These are phyloP conservation scores for Leptoclinus maculatus DNA, from an alignment of 2,797 vertebrate genomes.

Conservation along the genomic window DNA sequence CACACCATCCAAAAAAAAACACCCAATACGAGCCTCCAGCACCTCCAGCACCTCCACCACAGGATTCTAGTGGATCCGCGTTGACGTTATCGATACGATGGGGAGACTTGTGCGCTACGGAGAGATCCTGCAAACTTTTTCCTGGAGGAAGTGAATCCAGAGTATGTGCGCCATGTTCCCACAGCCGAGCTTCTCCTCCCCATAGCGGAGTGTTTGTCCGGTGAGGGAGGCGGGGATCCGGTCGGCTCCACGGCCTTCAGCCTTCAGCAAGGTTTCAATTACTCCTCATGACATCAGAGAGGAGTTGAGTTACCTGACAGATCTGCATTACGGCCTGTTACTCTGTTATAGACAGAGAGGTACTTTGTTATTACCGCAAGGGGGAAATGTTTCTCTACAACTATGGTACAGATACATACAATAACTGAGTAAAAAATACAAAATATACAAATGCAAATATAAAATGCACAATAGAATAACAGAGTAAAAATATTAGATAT, in stretches of 20 bases:
- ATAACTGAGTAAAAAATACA: too few species aligned
- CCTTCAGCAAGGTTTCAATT: conserved; percentile 67
- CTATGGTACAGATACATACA: too few species aligned
- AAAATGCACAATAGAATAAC: too few species aligned
- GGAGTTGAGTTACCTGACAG: conserved; percentile 31
- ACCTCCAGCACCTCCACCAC: too few species aligned
- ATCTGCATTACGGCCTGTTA: background rate
- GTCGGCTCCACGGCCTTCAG: conserved; percentile 69
- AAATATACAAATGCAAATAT: too few species aligned
- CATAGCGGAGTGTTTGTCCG: conserved; percentile 71
- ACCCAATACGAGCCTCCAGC: background rate
- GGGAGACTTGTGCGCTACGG: background rate
- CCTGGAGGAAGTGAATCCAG: conserved; percentile 62
- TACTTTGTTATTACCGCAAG: too few species aligned
- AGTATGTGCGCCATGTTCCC: conserved; percentile 84
- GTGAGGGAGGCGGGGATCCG: conserved; percentile 81
- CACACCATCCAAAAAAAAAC: conserved; percentile 3
- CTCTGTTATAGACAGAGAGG: too few species aligned
- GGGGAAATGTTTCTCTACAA: too few species aligned
- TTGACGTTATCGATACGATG: accelerated
- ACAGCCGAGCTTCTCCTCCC: conserved; percentile 61
- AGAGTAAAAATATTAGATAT: too few species aligned
- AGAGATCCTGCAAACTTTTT: background rate
- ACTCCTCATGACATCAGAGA: conserved; percentile 79
- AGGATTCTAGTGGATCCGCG: accelerated